These are phyloP conservation scores for Nycticryphes semicollaris DNA, from an alignment of 2,113 vertebrate species.

Conservation along the genomic window DNA sequence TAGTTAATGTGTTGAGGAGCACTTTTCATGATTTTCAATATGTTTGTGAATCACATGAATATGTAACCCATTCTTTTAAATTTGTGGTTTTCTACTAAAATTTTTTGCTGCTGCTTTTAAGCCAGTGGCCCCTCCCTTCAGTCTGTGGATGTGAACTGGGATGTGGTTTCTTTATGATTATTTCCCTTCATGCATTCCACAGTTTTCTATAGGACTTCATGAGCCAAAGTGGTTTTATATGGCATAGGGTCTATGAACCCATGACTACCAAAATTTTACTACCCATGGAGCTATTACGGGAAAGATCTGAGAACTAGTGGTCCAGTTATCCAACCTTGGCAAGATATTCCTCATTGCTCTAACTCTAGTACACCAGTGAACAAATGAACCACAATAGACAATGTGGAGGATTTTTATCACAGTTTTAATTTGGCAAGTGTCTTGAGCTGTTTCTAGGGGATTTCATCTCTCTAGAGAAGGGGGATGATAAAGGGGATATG, in stretches of 20 bases:
- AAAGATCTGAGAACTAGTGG: neutral
- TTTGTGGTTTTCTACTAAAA: neutral
- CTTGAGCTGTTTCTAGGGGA: neutral
- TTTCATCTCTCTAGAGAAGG: neutral
- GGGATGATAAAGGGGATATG: neutral
- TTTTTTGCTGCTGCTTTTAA: neutral
- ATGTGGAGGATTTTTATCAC: neutral
- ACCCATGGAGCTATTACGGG: neutral
- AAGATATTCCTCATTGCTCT: neutral
- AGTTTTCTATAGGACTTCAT: neutral
- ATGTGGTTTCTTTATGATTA: neutral
- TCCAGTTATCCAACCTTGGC: neutral
- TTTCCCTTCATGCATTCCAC: neutral
- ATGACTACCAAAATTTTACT: neutral
- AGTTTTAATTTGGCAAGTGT: neutral
- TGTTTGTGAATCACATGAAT: neutral
- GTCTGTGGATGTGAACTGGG: neutral
- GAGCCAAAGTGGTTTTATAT: neutral
- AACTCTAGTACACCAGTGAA: neutral
- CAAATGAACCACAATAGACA: neutral
- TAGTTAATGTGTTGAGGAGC: neutral
- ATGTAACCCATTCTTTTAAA: neutral
- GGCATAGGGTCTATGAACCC: neutral
- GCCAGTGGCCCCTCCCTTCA: neutral
- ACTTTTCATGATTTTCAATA: neutral